A percentile compares a stretch with the other conserved stretches of the same genome.
Conservation (phyloP, 2,113 vertebrate species). For the Gopherus evgoodei region DNA sequence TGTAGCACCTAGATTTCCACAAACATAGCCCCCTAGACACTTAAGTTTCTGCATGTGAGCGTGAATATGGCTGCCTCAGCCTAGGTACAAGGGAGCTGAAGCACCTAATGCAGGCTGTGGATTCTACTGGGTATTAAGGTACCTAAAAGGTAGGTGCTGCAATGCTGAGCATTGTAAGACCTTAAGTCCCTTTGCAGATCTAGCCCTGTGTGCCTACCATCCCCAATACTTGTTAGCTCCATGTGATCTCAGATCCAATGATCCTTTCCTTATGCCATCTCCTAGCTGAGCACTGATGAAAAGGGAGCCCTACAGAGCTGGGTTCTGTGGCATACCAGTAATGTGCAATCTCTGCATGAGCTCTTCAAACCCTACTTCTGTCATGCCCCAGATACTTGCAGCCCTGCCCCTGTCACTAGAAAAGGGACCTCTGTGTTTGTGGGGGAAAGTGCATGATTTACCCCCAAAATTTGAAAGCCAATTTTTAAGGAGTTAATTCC, state of each 20-base stretch:
- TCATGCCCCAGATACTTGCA: not conserved
- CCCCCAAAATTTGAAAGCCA: not conserved
- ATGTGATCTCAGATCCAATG: not conserved
- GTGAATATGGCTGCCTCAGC: no score
- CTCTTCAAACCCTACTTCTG: not conserved
- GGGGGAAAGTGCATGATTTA: not conserved
- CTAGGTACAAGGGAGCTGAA: no score
- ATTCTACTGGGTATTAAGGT: no score
- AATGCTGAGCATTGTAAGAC: no score
- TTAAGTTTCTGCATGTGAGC: no score
- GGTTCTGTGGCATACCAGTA: not conserved
- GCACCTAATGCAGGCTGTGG: no score
- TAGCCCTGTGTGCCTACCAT: not conserved
- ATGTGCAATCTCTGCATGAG: not conserved
- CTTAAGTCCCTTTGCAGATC: no score
- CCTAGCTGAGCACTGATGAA: not conserved
- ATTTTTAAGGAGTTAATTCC: not conserved
- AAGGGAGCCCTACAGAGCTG: not conserved
- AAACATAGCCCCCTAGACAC: no score
- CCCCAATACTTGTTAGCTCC: not conserved
- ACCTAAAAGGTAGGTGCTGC: no score
- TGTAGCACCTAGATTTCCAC: no score
- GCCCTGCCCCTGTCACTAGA: not conserved
- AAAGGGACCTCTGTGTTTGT: not conserved
- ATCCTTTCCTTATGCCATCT: not conserved